These are phyloP conservation scores for Altica lythri DNA, from an alignment of 2,888 invertebrate genomes.

Conservation along the genomic window DNA sequence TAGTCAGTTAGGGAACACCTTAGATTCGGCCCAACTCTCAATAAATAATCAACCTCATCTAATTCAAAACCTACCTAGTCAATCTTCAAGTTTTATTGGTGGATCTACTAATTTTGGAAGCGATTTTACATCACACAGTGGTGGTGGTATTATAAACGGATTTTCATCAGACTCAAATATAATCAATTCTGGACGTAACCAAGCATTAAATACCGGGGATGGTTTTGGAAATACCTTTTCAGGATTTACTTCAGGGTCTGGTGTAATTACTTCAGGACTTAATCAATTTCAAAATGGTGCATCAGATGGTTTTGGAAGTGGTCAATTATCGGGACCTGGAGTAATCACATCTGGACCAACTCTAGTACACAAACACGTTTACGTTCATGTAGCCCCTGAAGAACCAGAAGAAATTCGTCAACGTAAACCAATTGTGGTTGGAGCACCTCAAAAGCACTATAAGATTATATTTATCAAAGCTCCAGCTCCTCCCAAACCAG, in stretches of 20 bases:
- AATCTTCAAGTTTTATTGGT: background rate
- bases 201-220: conserved; percentile 16
- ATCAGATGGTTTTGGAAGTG: conserved; percentile 1
- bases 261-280: background rate
- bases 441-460: conserved; percentile 53
- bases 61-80: conserved; percentile 10
- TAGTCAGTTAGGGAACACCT: conserved; percentile 1
- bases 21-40: background rate
- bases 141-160: too few relatives aligned
- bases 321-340: conserved; percentile 13
- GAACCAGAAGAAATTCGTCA: conserved; percentile 44
- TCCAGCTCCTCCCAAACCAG: conserved; percentile 51
- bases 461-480: conserved; percentile 60
- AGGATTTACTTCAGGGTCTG: background rate
- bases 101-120: background rate
- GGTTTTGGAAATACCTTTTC: background rate
- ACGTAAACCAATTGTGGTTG: conserved; percentile 51
- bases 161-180: background rate
- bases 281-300: background rate
- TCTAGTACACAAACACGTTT: conserved; percentile 77
- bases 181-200: conserved; percentile 7
- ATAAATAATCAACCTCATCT: background rate
- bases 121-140: background rate
- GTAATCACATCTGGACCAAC: conserved; percentile 56
- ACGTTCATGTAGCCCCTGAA: conserved; percentile 52